These are phyloP conservation scores for Cynopterus sphinx DNA, from an alignment of 2,797 vertebrate species.

Conservation along the genomic window DNA sequence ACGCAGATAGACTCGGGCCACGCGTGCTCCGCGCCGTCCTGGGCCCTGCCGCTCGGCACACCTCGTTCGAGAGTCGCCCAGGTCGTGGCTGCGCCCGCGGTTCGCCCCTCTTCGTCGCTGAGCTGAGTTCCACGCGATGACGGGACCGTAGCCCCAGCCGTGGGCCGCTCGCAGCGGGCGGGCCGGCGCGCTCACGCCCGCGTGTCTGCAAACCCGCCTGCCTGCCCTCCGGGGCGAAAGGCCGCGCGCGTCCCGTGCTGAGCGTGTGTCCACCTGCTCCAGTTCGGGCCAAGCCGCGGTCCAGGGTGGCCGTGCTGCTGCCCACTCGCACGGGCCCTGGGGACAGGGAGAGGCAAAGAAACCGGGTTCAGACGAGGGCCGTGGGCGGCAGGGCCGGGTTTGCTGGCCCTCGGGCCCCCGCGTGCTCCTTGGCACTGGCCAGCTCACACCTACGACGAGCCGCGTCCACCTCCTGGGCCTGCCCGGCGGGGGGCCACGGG, in stretches of 20 bases:
- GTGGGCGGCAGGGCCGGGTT: neutral
- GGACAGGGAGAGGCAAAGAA: neutral
- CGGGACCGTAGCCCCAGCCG: rapidly evolving
- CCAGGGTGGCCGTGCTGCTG: neutral
- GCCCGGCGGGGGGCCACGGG: neutral
- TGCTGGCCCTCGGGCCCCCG: rapidly evolving
- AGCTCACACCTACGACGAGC: neutral
- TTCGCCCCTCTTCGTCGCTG: neutral
- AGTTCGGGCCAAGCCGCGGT: neutral
- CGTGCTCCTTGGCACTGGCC: neutral
- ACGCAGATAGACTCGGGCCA: rapidly evolving
- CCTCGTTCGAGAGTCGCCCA: rapidly evolving
- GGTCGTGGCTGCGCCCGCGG: rapidly evolving
- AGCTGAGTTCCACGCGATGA: rapidly evolving
- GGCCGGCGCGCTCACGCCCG: rapidly evolving
- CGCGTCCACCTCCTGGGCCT: neutral
- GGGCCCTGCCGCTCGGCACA: neutral
- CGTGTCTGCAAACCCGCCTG: too few relatives aligned
- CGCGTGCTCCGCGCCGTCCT: rapidly evolving
- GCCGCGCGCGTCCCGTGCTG: neutral
- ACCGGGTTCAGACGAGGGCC: neutral
- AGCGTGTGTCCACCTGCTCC: neutral
- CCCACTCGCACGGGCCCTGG: rapidly evolving
- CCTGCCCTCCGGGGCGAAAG: too few relatives aligned
- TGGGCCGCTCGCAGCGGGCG: too few relatives aligned